phyloP scores from a whole-genome alignment of 1,140 invertebrate genomes.

The Luehdorfia chinensis region DNA sequence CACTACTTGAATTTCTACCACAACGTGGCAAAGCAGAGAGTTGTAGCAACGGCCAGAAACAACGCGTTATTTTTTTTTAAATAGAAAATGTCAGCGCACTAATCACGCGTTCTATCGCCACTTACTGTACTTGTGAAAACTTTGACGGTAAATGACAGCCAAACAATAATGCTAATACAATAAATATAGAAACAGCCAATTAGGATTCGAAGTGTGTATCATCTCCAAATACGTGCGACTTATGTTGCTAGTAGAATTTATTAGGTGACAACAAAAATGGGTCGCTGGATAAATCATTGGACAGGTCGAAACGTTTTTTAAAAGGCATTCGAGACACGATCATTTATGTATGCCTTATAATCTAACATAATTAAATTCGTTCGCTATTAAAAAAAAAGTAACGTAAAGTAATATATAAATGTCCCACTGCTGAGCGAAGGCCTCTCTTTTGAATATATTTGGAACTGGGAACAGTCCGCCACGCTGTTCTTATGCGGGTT shows the following conservation, averaged over 20 bases:
- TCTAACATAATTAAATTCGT: too few species aligned
- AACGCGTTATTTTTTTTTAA: background rate
- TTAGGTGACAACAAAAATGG: conserved; percentile 26
- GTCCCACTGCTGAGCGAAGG: too few species aligned
- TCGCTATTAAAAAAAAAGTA: too few species aligned
- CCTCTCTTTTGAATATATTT: too few species aligned
- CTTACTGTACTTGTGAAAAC: conserved; percentile 36
- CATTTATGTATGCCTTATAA: too few species aligned
- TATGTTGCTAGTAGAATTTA: conserved; percentile 28
- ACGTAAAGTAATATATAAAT: too few species aligned
- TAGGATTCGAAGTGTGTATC: conserved; percentile 35
- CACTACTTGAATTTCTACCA: too few species aligned
- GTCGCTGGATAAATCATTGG: conserved; percentile 48
- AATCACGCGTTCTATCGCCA: conserved; percentile 32
- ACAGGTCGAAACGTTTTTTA: conserved; percentile 13
- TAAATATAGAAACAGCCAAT: conserved; percentile 24
- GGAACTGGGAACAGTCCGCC: too few species aligned
- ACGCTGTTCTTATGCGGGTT: too few species aligned
- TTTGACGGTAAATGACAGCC: conserved; percentile 36
- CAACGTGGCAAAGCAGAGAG: too few species aligned
- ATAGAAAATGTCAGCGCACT: background rate
- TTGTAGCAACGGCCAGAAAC: conserved; percentile 4
- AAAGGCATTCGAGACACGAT: conserved; percentile 8
- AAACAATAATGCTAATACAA: conserved; percentile 21
- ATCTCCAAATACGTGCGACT: conserved; percentile 34